These are phyloP conservation scores for Spongilla lacustris DNA, from an alignment of 37 sponge, comb jelly and placozoan species.

Conservation along the genomic window DNA sequence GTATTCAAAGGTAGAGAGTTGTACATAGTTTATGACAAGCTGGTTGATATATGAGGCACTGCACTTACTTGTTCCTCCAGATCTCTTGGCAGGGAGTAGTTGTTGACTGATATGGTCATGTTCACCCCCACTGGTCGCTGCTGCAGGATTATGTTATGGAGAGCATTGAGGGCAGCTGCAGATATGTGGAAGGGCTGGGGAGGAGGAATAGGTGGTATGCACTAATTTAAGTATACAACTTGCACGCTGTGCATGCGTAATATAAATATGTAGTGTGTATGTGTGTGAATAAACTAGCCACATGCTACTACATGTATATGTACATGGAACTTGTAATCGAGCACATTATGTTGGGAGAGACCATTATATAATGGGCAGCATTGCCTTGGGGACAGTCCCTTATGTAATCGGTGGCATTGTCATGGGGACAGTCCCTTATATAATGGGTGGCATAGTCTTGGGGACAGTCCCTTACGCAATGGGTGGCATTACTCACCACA, in stretches of 20 bases:
- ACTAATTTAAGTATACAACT: background rate
- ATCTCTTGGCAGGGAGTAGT: slow-evolving; percentile 66
- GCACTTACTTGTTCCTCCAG: slow-evolving; percentile 8
- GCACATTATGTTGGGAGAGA: no score
- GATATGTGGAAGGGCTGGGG: slow-evolving; percentile 63
- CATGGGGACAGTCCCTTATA: background rate
- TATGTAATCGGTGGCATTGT: background rate
- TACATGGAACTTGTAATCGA: no score
- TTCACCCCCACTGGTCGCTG: background rate
- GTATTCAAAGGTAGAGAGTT: background rate
- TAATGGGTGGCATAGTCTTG: background rate
- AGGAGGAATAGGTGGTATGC: background rate
- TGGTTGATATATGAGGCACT: background rate
- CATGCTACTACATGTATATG: no score
- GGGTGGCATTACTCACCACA: slow-evolving; percentile 26
- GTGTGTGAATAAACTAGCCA: no score
- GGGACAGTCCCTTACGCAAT: background rate
- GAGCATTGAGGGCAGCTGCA: slow-evolving; percentile 70
- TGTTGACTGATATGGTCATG: slow-evolving; percentile 37
- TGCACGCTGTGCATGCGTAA: no score
- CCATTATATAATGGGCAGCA: background rate
- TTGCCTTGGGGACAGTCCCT: background rate
- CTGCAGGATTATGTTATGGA: slow-evolving; percentile 49
- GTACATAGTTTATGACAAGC: background rate
- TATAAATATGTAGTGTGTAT: no score